Base-by-base conservation (phyloP, 2,888 invertebrate genomes). In the Bembecia ichneumoniformis region DNA sequence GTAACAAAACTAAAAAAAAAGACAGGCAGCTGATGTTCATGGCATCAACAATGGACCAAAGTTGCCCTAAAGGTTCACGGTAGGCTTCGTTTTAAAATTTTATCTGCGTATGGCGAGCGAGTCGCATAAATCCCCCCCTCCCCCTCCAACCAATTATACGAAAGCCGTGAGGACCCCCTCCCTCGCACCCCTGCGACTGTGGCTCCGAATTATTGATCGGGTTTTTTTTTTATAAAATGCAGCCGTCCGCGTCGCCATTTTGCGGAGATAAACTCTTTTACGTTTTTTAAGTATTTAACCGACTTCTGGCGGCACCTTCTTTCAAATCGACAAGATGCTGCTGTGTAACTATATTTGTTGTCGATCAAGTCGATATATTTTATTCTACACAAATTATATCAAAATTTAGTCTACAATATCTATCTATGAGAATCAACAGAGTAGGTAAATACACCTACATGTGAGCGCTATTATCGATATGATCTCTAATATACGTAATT, bases 121-220 rank as follows among this genome's bases (percentile, higher is more conserved):
- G 58, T 62, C 67, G 71, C 68, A 78, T 74, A 73, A 74, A 77
- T 74, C 71, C 68, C 68, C n/a, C 28, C 28, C 28, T 28, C 28
- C 28, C 20, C 71, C 63, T 56, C 57, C 70, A 58, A 76, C 82
- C 82, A 81, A 82, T 83, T 83, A 79, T 75, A 74, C 62, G 63
- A 62, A 66, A 64, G 65, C 65, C 57, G 59, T 56, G 63, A 61
- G 62, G 59, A 53, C 63, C 59, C 66, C 60, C 68, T 66, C 68
- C 65, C 66, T 28, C 28, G 28, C 28, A 28, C 65, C 56, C 68
- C 59, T 51, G 66, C 67, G 58, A 62, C 71, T 28, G 28, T 28
- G 28, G 7, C 69, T 70, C 72, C 68, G 71, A 77, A 81, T 40
- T 83, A 83, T 84, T 81, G 84, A 83, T 82, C 81, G 71, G 63